These are phyloP conservation scores for Lethenteron camtschaticum DNA, from an alignment of 2,113 vertebrate genomes.

Conservation along the genomic window DNA sequence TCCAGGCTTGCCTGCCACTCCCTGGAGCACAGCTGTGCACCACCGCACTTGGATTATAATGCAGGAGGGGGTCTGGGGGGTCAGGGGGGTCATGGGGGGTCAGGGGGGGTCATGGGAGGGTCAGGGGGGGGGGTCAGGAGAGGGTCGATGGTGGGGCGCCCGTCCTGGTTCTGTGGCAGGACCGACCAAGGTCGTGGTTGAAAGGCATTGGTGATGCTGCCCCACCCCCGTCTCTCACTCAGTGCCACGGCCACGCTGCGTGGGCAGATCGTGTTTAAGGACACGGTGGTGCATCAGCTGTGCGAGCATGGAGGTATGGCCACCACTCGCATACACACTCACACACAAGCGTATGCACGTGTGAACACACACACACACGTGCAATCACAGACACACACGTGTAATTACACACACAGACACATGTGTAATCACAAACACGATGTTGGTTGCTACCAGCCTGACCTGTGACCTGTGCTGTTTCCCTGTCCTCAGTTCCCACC, in stretches of 20 bases:
- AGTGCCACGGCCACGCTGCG: slow-evolving; percentile 85
- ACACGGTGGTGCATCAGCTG: slow-evolving; percentile 80
- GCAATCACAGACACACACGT: background rate
- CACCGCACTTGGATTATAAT: too few species aligned
- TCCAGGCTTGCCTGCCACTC: too few species aligned
- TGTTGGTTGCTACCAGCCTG: background rate
- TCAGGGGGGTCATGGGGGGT: too few species aligned
- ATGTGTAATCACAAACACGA: background rate
- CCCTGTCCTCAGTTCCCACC: slow-evolving; percentile 49
- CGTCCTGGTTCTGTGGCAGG: too few species aligned
- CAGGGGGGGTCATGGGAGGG: too few species aligned
- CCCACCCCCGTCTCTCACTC: slow-evolving; percentile 13
- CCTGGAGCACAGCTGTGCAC: too few species aligned
- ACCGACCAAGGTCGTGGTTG: too few species aligned
- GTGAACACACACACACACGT: slow-evolving; percentile 1
- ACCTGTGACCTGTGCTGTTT: slow-evolving; percentile 13
- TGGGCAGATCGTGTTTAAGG: slow-evolving; percentile 96
- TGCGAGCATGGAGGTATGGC: slow-evolving; percentile 91
- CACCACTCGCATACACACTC: background rate
- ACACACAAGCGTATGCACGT: background rate
- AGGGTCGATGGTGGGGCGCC: too few species aligned
- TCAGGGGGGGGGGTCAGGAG: too few species aligned
- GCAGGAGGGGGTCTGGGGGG: too few species aligned
- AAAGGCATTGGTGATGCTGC: too few species aligned
- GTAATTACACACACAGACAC: background rate